Evolutionary conservation across 2,113 vertebrate genomes (phyloP).

Genomic region (Microtus pennsylvanicus): DNA sequence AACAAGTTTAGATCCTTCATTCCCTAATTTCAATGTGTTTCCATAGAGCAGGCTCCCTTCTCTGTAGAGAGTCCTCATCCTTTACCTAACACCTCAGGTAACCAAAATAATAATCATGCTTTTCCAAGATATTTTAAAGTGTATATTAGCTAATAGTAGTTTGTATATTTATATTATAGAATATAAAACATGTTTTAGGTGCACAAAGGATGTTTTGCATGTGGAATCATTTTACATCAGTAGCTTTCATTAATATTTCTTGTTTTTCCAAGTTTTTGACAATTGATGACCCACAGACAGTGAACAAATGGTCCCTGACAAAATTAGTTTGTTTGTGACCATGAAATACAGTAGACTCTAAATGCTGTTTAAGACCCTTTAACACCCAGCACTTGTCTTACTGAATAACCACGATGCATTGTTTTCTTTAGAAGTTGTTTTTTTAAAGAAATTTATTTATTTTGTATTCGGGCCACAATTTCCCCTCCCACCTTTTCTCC

Average conservation of each 20-base stretch:
- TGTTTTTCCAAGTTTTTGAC: constrained; percentile 1
- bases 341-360: neutral
- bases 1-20: neutral
- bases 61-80: neutral
- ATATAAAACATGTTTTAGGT: neutral
- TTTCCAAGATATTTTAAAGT: neutral
- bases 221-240: neutral
- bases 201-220: neutral
- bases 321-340: neutral
- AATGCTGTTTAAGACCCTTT: neutral
- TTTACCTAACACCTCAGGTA: neutral
- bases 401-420: too few species aligned
- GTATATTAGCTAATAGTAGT: neutral
- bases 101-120: neutral
- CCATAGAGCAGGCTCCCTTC: neutral
- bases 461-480: too few species aligned
- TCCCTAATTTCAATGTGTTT: neutral
- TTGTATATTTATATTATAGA: constrained; percentile 7
- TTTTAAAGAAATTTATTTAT: too few species aligned
- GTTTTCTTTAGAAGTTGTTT: too few species aligned
- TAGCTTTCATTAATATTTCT: constrained; percentile 31
- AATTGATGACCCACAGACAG: neutral
- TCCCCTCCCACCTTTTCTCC: too few species aligned
- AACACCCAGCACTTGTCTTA: neutral
- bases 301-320: constrained; percentile 32